Evolutionary conservation across 1,140 invertebrate species (phyloP).

Genomic region (Lasioglossum baleicum): DNA sequence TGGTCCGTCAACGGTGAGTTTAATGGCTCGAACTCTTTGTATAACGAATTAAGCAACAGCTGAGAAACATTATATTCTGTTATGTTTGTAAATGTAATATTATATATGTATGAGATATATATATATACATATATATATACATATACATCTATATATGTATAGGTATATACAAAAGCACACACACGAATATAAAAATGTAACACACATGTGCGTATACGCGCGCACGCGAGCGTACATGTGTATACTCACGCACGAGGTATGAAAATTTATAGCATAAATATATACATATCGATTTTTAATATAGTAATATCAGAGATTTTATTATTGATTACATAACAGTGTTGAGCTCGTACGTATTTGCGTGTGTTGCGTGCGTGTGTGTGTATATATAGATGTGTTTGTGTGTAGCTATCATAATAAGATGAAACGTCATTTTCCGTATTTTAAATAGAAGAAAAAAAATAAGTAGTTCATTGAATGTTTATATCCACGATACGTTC

Average conservation of each 20-base stretch:
- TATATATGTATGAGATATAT: not conserved
- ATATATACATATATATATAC: not conserved
- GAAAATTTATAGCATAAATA: not conserved
- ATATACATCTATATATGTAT: not conserved
- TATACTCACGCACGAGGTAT: not conserved
- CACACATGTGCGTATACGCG: not conserved
- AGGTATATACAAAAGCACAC: not conserved
- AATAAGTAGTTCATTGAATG: not conserved
- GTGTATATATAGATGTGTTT: too few species aligned
- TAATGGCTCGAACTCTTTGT: not conserved
- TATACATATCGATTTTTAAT: constrained; percentile 4
- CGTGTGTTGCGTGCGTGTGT: not conserved
- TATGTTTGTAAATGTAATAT: not conserved
- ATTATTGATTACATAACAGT: constrained; percentile 28
- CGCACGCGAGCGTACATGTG: not conserved
- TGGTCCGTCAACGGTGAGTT: constrained; percentile 93
- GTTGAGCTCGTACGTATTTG: not conserved
- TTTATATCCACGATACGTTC: not conserved
- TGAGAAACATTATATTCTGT: not conserved
- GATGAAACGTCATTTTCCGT: not conserved
- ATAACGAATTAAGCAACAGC: not conserved
- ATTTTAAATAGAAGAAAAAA: not conserved
- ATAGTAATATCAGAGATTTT: not conserved
- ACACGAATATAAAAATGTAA: not conserved
- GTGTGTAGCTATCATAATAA: not conserved